These are phyloP conservation scores for Moxostoma hubbsi DNA, from an alignment of 2,797 vertebrate species.

Conservation along the genomic window DNA sequence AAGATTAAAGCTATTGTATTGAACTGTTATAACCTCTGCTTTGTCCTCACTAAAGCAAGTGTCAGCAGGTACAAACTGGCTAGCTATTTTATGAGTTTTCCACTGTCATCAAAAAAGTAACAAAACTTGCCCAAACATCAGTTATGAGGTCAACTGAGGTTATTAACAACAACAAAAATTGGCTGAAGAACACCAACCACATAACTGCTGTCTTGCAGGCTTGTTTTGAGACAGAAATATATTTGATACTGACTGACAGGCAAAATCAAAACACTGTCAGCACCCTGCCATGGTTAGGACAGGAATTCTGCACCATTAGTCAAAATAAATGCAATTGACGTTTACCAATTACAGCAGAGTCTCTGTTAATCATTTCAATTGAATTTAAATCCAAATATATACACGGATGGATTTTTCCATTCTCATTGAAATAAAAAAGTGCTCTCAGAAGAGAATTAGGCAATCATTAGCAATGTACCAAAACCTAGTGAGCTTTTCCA, in stretches of 20 bases:
- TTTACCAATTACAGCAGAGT: neutral
- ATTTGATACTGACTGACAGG: slow-evolving; percentile 24
- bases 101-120: neutral
- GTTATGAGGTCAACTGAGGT: neutral
- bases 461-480: no score
- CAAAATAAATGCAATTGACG: slow-evolving; percentile 25
- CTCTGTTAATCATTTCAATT: no score
- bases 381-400: neutral
- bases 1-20: neutral
- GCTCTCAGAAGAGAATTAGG: no score
- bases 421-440: no score
- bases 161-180: no score
- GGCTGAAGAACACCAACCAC: neutral
- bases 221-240: neutral
- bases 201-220: slow-evolving; percentile 5
- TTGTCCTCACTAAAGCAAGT: no score
- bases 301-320: slow-evolving; percentile 29
- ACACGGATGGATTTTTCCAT: neutral
- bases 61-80: no score
- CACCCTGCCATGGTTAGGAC: slow-evolving; percentile 1
- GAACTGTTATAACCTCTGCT: no score
- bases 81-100: neutral
- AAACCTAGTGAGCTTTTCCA: no score
- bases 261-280: slow-evolving; percentile 21
- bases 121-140: neutral